These are phyloP conservation scores for Pseudomyrmex concolor DNA, from an alignment of 1,140 invertebrate genomes.

Conservation along the genomic window DNA sequence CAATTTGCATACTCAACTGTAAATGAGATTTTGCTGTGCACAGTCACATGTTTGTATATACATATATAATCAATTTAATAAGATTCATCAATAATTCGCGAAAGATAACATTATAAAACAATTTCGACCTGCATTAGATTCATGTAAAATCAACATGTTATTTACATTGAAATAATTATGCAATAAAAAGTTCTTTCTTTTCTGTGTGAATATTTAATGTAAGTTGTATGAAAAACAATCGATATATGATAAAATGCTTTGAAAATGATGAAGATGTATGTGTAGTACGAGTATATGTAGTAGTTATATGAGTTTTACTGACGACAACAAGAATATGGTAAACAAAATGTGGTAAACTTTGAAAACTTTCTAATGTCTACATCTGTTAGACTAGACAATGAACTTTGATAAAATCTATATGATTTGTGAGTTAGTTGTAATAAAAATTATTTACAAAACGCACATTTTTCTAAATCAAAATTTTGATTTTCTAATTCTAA, in stretches of 20 bases:
- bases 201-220: not conserved
- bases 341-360: conserved; percentile 9
- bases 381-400: not conserved
- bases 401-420: not conserved
- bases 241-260: not conserved
- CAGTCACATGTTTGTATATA: conserved; percentile 11
- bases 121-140: not conserved
- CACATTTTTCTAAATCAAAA: conserved; percentile 44
- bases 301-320: conserved; percentile 30
- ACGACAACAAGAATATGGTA: not conserved
- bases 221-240: not conserved
- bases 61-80: conserved; percentile 31
- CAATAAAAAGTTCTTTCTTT: conserved; percentile 19
- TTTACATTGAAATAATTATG: conserved; percentile 4
- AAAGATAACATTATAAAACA: not conserved
- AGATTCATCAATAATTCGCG: conserved; percentile 17
- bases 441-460: conserved; percentile 19
- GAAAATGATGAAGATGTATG: not conserved
- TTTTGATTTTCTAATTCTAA: not conserved
- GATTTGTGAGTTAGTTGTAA: not conserved
- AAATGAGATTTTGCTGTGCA: conserved; percentile 32
- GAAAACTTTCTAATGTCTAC: not conserved
- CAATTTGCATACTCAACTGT: conserved; percentile 24
- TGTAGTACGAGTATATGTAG: not conserved
- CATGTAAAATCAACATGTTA: conserved; percentile 8